Conservation (phyloP, 2,113 vertebrate species). For the Bufo gargarizans region DNA sequence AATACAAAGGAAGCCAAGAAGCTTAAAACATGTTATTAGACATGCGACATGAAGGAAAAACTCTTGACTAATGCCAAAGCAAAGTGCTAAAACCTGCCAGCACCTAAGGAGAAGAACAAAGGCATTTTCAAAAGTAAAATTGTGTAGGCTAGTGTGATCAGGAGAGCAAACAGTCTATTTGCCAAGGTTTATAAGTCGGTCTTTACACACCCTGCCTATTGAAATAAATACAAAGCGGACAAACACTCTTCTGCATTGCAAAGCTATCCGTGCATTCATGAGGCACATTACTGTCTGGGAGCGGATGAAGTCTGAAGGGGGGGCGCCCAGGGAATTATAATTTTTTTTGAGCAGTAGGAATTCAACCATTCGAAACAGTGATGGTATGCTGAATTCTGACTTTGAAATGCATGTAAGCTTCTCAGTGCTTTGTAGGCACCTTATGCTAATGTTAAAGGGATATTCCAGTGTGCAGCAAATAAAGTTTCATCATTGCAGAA, state of each 20-base stretch:
- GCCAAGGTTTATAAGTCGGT: slow-evolving; percentile 4
- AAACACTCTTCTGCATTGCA: slow-evolving; percentile 25
- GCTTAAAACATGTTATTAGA: slow-evolving; percentile 37
- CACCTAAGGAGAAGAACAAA: slow-evolving; percentile 38
- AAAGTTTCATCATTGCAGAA: not conserved
- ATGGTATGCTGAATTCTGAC: not conserved
- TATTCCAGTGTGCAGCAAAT: not conserved
- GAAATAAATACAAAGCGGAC: slow-evolving; percentile 41
- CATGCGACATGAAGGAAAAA: not conserved
- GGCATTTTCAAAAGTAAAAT: slow-evolving; percentile 22
- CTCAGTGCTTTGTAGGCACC: not conserved
- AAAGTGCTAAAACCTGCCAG: slow-evolving; percentile 36
- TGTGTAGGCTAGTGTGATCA: slow-evolving; percentile 20
- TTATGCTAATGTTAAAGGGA: not conserved
- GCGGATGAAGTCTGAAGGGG: not conserved
- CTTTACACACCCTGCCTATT: slow-evolving; percentile 51
- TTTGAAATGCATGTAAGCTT: not conserved
- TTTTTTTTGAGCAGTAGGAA: slow-evolving; percentile 9
- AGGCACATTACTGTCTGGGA: slow-evolving; percentile 41
- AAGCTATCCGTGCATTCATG: slow-evolving; percentile 37
- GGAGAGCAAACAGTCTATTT: slow-evolving; percentile 54
- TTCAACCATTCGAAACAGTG: not conserved
- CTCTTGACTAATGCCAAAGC: not conserved
- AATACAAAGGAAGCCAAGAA: not conserved
- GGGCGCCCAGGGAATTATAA: not conserved